Evolutionary conservation across 2,888 invertebrate species (phyloP), one percentile per base, ranked within the genome.

Genomic region (Lacanobia wlatinum): DNA sequence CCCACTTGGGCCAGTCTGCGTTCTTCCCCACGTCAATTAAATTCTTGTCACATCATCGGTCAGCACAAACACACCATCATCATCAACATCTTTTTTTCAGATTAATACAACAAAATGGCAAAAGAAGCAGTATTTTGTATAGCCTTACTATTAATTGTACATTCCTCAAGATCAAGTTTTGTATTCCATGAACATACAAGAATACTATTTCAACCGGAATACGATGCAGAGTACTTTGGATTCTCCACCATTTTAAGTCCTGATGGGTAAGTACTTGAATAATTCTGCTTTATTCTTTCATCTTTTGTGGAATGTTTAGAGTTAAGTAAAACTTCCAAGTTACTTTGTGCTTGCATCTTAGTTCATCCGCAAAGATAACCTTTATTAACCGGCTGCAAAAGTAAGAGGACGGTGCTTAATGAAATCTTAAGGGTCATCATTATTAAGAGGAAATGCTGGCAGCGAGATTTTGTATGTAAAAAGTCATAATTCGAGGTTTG

Each of bases 161-260:
- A 69, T 6, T 58, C 53, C 9, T 56, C 58, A 2, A 62, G 18
- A 3, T 59, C 78, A 4, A 87, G 76, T 28, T 53, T 65, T 8
- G 69, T 94, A 50, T 95, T 88, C 81, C 93, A 95, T 60, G 92
- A 90, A 55, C 91, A 91, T 12, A 91, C 92, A 0, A 91, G 89
- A 84, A 82, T 91, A 2, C 86, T 87, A 0, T 94, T 92, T 76
- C 69, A 78, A 14, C 90, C 94, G 0, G 88, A 90, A 46, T 76
- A 50, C 6, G 60, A 71, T 0, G 84, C 92, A 0, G 89, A 88
- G 28, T 93, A 91, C 84, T 95, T 95, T 78, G 95, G 95, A 9
- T 95, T 89, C 66, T 88, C 92, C 4, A 92, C 92, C 0, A 80
- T 92, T 50, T 79, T 94, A 38, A 90, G 84, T 67, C 79, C 86